These are phyloP conservation scores for Pyrgus malvae DNA, from an alignment of 2,888 invertebrate genomes.

Conservation along the genomic window DNA sequence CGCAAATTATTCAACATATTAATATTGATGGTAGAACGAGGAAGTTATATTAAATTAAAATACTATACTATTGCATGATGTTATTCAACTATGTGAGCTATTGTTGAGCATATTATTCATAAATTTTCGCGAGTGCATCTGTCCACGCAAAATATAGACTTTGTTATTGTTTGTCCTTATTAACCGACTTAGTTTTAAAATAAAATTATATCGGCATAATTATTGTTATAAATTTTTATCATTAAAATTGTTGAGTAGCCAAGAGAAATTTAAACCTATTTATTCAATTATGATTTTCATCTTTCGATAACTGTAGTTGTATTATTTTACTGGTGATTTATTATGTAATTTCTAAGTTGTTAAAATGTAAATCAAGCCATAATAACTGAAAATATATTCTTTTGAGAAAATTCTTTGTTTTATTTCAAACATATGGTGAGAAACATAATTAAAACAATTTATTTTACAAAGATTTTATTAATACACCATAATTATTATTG, in stretches of 20 bases:
- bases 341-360: constrained; percentile 80
- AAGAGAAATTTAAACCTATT: constrained; percentile 75
- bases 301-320: constrained; percentile 72
- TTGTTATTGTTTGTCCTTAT: constrained; percentile 64
- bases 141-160: constrained; percentile 47
- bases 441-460: too few species aligned
- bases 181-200: constrained; percentile 53
- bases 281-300: constrained; percentile 71
- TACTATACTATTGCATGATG: constrained; percentile 16
- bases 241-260: constrained; percentile 78
- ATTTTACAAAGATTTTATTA: too few species aligned
- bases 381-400: constrained; percentile 82
- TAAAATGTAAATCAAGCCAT: constrained; percentile 82
- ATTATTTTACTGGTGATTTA: constrained; percentile 78
- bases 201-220: constrained; percentile 72
- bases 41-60: constrained; percentile 7
- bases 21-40: constrained; percentile 23
- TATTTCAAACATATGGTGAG: constrained; percentile 31
- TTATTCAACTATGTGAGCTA: constrained; percentile 23
- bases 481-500: too few species aligned
- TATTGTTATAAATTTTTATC: constrained; percentile 75
- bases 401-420: constrained; percentile 57
- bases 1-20: constrained; percentile 21
- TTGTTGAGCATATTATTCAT: constrained; percentile 28
- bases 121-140: constrained; percentile 30